Evolutionary conservation across 2,888 invertebrate species (phyloP), one percentile per base, ranked within the genome.

Genomic region (Cylindroiulus punctatus): DNA sequence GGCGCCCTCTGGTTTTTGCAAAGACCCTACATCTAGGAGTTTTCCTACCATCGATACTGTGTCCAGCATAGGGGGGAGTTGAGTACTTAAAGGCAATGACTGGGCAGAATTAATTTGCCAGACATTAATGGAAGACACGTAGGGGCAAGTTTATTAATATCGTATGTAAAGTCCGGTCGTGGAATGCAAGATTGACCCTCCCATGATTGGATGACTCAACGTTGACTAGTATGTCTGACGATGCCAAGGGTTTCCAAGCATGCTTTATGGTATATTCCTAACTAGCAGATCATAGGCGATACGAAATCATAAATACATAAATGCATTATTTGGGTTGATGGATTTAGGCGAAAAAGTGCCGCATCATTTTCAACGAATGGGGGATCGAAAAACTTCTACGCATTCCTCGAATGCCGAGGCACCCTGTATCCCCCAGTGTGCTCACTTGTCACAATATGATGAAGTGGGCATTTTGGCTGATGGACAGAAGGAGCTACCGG

Each of bases 371-470:
- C 26, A 14, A 76, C 26, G 14, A 22, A 76, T 26, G 12, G 76
- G 30, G 76, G 30, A 10, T 8, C 12, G 3, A 14, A 76, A 76
- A 26, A 8, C 65, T 65, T 65, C 65, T 10, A 8, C 26, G 10
- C 26, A 65, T 76, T 76, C 30, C 30, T 30, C 12, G 30, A 30
- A 76, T 76, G 30, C 76, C 26, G 26, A 76, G 30, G 76, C 65
- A 65, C 65, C 65, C 65, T 65, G 65, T 65, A 65, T 76, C 26
- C 76, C 76, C 76, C 76, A 76, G 17, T 30, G 76, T 76, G 76
- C 30, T 76, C 76, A 76, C 76, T 76, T 76, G 76, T 76, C 76
- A 76, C 76, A 76, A 76, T 76, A 76, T 76, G 76, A 76, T 76
- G 76, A 76, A 76, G 76, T 76, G 76, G 76, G 26, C 76, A 76